Evolutionary conservation across 2,113 vertebrate genomes (phyloP).

Genomic region (Actenoides hombroni): DNA sequence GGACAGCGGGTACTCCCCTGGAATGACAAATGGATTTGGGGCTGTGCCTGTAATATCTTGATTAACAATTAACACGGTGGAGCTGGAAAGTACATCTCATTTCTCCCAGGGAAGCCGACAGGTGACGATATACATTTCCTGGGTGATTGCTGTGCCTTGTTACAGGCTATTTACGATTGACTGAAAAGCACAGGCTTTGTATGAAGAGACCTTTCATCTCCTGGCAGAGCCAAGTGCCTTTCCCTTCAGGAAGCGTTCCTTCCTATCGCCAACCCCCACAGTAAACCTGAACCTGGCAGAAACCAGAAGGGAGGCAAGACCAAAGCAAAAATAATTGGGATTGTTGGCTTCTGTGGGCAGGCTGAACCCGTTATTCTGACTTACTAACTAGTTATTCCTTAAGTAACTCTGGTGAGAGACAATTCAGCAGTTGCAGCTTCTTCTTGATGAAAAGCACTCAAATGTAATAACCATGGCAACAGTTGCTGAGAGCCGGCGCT

Average conservation of each 20-base stretch:
- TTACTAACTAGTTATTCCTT: slow-evolving; percentile 42
- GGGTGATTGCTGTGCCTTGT: slow-evolving; percentile 33
- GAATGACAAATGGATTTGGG: background rate
- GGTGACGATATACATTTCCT: slow-evolving; percentile 8
- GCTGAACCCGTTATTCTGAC: slow-evolving; percentile 35
- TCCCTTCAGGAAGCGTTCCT: slow-evolving; percentile 1
- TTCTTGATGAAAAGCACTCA: slow-evolving; percentile 53
- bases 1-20: background rate
- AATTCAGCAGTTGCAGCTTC: slow-evolving; percentile 41
- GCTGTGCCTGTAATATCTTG: background rate
- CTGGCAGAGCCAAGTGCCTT: slow-evolving; percentile 1
- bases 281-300: slow-evolving; percentile 7
- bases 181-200: slow-evolving; percentile 52
- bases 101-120: background rate
- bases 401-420: slow-evolving; percentile 49
- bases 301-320: slow-evolving; percentile 32
- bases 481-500: slow-evolving; percentile 15
- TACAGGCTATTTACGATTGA: slow-evolving; percentile 17
- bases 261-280: slow-evolving; percentile 11
- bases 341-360: slow-evolving; percentile 26
- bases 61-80: slow-evolving; percentile 9
- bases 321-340: slow-evolving; percentile 44
- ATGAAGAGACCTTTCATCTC: slow-evolving; percentile 50
- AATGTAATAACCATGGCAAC: slow-evolving; percentile 69
- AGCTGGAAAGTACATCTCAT: background rate